Conservation (phyloP, 2,888 invertebrate genomes). For the Tipula lateralis region DNA sequence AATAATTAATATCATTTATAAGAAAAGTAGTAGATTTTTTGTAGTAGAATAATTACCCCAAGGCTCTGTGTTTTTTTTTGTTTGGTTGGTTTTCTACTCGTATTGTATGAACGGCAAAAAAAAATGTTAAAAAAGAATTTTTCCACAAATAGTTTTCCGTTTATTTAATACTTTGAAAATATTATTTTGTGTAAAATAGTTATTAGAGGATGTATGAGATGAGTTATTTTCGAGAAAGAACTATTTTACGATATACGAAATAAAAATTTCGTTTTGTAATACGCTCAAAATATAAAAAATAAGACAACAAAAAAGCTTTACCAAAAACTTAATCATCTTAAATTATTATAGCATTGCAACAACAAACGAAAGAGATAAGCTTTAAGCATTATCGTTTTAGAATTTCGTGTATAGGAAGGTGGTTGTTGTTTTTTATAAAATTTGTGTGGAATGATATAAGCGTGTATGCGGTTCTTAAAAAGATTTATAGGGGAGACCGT, state of each 20-base stretch:
- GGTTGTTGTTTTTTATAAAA: too few relatives aligned
- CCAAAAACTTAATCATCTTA: too few relatives aligned
- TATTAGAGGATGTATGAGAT: not conserved
- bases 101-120: too few relatives aligned
- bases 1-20: not conserved
- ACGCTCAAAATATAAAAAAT: not conserved
- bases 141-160: not conserved
- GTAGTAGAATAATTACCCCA: not conserved
- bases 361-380: too few relatives aligned
- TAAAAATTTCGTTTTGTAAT: not conserved
- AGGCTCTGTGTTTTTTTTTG: not conserved
- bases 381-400: too few relatives aligned
- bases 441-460: too few relatives aligned
- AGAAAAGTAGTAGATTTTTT: not conserved
- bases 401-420: too few relatives aligned
- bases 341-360: too few relatives aligned
- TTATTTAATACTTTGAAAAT: not conserved
- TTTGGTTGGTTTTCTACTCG: too few relatives aligned
- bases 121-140: not conserved
- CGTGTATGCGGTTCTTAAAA: too few relatives aligned
- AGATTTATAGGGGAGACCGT: too few relatives aligned
- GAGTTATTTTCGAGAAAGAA: slow-evolving; percentile 2
- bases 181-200: not conserved
- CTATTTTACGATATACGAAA: not conserved
- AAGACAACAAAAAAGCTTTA: not conserved